Evolutionary conservation across 2,888 invertebrate species (phyloP), one percentile per base, ranked within the genome.

Genomic region (Plagodis pulveraria): DNA sequence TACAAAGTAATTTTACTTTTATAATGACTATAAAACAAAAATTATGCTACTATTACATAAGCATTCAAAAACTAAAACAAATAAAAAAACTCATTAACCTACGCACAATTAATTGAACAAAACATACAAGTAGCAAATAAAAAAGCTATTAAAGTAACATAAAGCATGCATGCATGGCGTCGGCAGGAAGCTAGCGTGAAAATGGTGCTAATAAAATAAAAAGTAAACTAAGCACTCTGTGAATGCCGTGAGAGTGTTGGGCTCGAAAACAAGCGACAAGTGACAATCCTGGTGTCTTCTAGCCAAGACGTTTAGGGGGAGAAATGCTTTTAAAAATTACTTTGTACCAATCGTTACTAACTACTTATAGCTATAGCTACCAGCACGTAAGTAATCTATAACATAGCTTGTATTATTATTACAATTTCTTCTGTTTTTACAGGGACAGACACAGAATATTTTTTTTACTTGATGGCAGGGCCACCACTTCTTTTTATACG

Each of bases 101-200:
- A 62, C 58, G 58, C 60, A 55, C 58, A 56, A 55, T 65, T 63
- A 60, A 56, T 47, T 50, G 50, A 52, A 56, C 63, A 66, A 62
- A 63, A 57, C 62, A 46, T 36, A 61, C 38, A 59, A 59, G 6
- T 47, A 53, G 41, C 59, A 58, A 53, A 62, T 66, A 60, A 67
- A 65, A 66, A 63, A 51, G 54, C 57, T 47, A 67, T 63, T 61
- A 63, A 53, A 58, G 56, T 22, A 59, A 63, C 64, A 62, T 2
- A 64, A 62, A 55, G 48, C 40, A 47, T 33, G n/a, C 32, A 53
- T 48, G 48, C 51, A 22, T 58, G 59, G 52, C 54, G 62, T 60
- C 47, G 58, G 58, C 10, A 65, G 63, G 66, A 65, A 65, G 63
- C 58, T 22, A 22, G 59, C 61, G 59, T 58, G 56, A 58, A 60